Evolutionary conservation across 2,797 vertebrate genomes (phyloP).

Genomic region (Enteromius trimaculatus): DNA sequence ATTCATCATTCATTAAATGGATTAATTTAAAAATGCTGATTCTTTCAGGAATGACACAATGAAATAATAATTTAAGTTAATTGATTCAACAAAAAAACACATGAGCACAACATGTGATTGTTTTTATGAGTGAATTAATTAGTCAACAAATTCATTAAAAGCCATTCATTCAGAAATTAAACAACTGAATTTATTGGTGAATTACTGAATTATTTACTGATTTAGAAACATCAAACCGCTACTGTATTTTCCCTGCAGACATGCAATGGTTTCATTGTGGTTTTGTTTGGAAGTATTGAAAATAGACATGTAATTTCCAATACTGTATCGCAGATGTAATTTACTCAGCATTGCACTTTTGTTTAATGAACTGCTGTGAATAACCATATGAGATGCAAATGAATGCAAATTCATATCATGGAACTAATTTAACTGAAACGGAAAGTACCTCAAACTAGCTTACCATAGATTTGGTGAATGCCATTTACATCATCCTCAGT

Average conservation of each 20-base stretch:
- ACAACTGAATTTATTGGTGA: background rate
- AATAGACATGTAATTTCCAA: background rate
- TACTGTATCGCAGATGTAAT: background rate
- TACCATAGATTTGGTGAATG: slow-evolving; percentile 94
- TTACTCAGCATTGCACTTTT: background rate
- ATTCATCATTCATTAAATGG: background rate
- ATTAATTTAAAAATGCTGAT: background rate
- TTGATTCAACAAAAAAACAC: background rate
- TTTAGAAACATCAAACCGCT: background rate
- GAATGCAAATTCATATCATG: background rate
- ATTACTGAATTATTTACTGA: background rate
- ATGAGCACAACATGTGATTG: background rate
- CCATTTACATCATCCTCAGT: slow-evolving; percentile 89
- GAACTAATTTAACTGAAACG: background rate
- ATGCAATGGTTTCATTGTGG: background rate
- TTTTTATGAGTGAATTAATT: background rate
- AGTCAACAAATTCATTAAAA: background rate
- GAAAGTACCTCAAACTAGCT: slow-evolving; percentile 57
- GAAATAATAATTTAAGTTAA: background rate
- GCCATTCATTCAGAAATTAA: background rate
- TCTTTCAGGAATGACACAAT: background rate
- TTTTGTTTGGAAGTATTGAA: background rate
- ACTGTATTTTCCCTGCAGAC: background rate
- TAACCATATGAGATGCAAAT: background rate
- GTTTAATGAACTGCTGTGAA: background rate